Evolutionary conservation across 2,113 vertebrate genomes (phyloP), one percentile per base, ranked within the genome.

Genomic region (Microcebus griseorufus): DNA sequence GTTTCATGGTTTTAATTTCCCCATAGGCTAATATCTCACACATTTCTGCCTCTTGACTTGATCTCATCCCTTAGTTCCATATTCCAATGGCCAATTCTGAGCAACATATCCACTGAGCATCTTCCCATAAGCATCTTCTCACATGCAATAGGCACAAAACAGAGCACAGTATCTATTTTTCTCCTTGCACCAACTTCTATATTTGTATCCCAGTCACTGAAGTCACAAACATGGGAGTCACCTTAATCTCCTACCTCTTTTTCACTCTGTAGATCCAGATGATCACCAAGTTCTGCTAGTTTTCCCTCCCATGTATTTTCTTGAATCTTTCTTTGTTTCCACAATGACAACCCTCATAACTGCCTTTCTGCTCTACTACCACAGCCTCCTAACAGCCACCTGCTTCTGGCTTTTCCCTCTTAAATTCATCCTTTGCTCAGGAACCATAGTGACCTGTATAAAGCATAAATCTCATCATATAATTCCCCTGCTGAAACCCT

Each of bases 351-450:
- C 22, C 7, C 23, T 11, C 14, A 3, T 42, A 80, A 64, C 60
- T 34, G 92, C 83, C 81, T 93, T 93, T 93, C 69, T 91, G 69
- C 69, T 93, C 27, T 17, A 12, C 8, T 69, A 22, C 62, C 12
- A 12, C 51, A 80, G 60, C 87, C 22, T 84, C 79, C 51, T 5
- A 42, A 55, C 62, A 14, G 9, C 60, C 51, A 65, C 69, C 83
- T 42, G 39, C 86, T 90, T 93, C 91, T 67, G 69, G 17, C 53
- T 94, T 96, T 93, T 72, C 14, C 32, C 45, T 84, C n/a, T 95
- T 84, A 88, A 98, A 96, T 90, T 87, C 90, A 92, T 65, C 37
- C 60, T 86, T 83, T 80, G 51, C 51, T 96, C 87, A 78, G 80
- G 76, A 65, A 90, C 89, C 82, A 51, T 12, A 62, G 75, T 92